Evolutionary conservation across 2,113 vertebrate species (phyloP).

Genomic region (Perccottus glenii): DNA sequence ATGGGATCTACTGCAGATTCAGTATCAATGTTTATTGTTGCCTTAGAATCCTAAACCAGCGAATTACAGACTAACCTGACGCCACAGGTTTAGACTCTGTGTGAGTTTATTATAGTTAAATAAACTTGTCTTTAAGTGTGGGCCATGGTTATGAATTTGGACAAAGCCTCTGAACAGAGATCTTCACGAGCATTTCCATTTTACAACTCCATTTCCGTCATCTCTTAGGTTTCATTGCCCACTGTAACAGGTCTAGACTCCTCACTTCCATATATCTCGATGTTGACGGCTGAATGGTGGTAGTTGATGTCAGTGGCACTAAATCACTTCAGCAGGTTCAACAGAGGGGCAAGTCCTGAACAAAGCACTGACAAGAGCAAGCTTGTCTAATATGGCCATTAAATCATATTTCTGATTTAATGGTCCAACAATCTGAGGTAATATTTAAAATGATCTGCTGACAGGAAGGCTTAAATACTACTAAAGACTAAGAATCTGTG

Average conservation of each 20-base stretch:
- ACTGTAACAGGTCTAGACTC: neutral
- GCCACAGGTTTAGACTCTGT: no score
- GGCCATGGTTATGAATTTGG: no score
- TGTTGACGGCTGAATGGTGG: slow-evolving; percentile 1
- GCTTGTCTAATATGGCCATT: slow-evolving; percentile 22
- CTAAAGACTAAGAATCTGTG: neutral
- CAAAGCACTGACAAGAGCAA: neutral
- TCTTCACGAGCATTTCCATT: neutral
- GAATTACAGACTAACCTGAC: no score
- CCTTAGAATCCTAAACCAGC: no score
- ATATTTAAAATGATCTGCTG: slow-evolving; percentile 20
- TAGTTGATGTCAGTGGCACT: slow-evolving; percentile 8
- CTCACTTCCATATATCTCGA: slow-evolving; percentile 18
- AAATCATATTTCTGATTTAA: slow-evolving; percentile 16
- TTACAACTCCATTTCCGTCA: neutral
- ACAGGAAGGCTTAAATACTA: slow-evolving; percentile 9
- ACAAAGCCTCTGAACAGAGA: no score
- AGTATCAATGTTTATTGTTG: no score
- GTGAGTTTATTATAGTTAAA: no score
- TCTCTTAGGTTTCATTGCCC: neutral
- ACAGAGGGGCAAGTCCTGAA: neutral
- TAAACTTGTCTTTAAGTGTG: no score
- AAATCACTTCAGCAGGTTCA: slow-evolving; percentile 35
- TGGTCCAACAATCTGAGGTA: neutral
- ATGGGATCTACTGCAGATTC: no score